Conservation (phyloP, 2,888 invertebrate species). For the Epirrita christyi region DNA sequence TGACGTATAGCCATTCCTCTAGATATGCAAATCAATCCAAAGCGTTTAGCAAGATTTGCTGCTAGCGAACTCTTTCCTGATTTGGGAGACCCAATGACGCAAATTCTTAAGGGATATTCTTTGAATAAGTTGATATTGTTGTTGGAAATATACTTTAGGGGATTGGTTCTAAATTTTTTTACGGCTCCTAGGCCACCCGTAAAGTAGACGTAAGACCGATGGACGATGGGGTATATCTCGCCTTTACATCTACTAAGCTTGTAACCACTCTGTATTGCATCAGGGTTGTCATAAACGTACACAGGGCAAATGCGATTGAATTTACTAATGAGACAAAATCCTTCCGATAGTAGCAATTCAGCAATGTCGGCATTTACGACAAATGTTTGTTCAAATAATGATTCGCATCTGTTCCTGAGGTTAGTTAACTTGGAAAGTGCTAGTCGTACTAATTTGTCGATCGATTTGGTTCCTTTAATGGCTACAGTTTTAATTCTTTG, state of each 20-base stretch:
- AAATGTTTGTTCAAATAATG: conserved; percentile 85
- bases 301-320: conserved; percentile 88
- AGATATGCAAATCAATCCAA: conserved; percentile 82
- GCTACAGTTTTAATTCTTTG: conserved; percentile 75
- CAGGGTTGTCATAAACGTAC: conserved; percentile 77
- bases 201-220: conserved; percentile 86
- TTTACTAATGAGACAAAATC: conserved; percentile 86
- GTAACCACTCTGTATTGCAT: conserved; percentile 78
- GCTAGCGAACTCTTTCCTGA: conserved; percentile 86
- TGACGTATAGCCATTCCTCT: conserved; percentile 81
- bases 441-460: conserved; percentile 57
- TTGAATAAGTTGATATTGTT: conserved; percentile 70
- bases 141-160: conserved; percentile 80
- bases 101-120: conserved; percentile 80
- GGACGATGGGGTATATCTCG: conserved; percentile 82
- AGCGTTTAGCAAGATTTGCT: conserved; percentile 78
- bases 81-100: conserved; percentile 86
- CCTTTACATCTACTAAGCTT: conserved; percentile 65
- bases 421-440: conserved; percentile 54
- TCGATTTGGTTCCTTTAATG: conserved; percentile 67
- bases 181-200: conserved; percentile 75
- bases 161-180: conserved; percentile 80
- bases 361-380: conserved; percentile 80
- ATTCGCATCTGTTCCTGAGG: conserved; percentile 72
- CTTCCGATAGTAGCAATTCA: conserved; percentile 81